Evolutionary conservation across 2,888 invertebrate species (phyloP), one percentile per base, ranked within the genome.

Genomic region (Drosophila niveifrons): DNA sequence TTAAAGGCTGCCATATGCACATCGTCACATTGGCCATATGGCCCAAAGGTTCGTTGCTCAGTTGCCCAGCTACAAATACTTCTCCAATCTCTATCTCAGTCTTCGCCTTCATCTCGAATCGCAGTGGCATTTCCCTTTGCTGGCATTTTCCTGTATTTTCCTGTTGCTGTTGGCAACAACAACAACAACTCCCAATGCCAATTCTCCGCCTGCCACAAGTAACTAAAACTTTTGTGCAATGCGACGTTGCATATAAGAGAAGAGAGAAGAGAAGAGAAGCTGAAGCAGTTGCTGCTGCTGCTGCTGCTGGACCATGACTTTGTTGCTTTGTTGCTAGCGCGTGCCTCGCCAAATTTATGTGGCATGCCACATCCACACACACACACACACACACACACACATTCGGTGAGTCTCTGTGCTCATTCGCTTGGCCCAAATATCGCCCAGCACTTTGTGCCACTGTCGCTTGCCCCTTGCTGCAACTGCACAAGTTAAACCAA

Each of bases 401-500:
- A 23, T 1, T 23, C 23, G 23, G 6, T 23, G 23, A 23, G 23
- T 36, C 34, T 34, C 34, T 34, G 8, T 8, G 3, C 34, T 10
- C 11, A 3, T 2, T 11, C 34, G 10, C 34, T 2, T 34, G 34
- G 11, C 34, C 34, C 34, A 34, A 34, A 34, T 34, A 34, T 34
- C 11, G 34, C 13, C 13, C 11, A 10, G 11, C 23, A 6, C 15
- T 17, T 36, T 28, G 57, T 47, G 13, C 8, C 47, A 39, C 9
- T 34, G 18, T 46, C 34, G 51, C 34, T 34, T 10, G 17, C 43
- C 11, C 11, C 41, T 18, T 51, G 34, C 59, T 50, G 70, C 62
- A 56, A 47, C 71, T 69, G 71, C 67, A 62, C 46, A 82, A 86
- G 82, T 82, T 84, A 78, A 84, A 62, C 75, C 82, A 84, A 84